Conservation (phyloP, 2,113 vertebrate species). For the Elgaria multicarinata region DNA sequence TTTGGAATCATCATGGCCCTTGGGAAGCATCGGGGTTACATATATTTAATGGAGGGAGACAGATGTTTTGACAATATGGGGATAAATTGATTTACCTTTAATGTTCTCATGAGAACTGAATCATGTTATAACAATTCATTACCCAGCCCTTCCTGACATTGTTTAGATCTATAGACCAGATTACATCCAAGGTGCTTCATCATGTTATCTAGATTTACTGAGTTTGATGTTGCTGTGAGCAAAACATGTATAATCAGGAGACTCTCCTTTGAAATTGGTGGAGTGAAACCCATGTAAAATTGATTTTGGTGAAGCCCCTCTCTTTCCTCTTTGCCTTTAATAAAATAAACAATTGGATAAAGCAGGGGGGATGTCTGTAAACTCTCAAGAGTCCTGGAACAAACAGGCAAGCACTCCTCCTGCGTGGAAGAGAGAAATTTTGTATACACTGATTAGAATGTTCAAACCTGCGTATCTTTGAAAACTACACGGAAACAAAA, state of each 20-base stretch:
- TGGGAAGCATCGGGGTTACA: neutral
- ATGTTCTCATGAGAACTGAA: neutral
- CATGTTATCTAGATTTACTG: neutral
- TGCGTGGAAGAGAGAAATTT: no score
- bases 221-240: neutral
- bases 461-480: neutral
- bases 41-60: neutral
- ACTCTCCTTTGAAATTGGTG: neutral
- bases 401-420: neutral
- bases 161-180: neutral
- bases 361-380: neutral
- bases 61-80: neutral
- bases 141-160: neutral
- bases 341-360: conserved; percentile 2
- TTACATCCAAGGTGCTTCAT: neutral
- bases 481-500: neutral
- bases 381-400: neutral
- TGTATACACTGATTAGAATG: neutral
- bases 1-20: conserved; percentile 2
- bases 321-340: neutral
- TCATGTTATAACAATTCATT: neutral
- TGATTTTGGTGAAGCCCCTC: neutral
- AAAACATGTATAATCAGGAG: conserved; percentile 24
- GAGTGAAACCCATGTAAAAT: neutral
- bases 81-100: conserved; percentile 37